A percentile compares a stretch with the other conserved stretches of the same genome.
These are phyloP conservation scores for Dolichomitus sp. DNA, from an alignment of 2,888 invertebrate genomes.

Conservation along the genomic window DNA sequence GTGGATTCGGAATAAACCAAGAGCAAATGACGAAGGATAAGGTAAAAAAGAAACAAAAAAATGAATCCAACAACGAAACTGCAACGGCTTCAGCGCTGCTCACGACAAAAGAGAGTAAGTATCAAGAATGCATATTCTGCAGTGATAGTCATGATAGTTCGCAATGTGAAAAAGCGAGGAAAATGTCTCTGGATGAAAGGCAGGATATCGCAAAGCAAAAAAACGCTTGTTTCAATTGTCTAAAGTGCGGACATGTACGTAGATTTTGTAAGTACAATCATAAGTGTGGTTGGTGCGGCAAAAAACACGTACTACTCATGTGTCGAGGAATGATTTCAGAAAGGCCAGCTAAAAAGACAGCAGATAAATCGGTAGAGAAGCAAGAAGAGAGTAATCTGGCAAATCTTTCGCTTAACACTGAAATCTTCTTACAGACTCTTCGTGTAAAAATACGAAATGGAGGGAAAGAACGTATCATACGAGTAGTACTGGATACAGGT, in stretches of 20 bases:
- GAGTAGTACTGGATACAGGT: constrained; percentile 71
- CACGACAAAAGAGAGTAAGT: constrained; percentile 34
- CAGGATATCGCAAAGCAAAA: constrained; percentile 63
- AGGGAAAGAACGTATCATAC: constrained; percentile 46
- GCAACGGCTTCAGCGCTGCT: constrained; percentile 47
- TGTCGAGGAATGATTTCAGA: constrained; percentile 57
- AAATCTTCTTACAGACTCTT: constrained; percentile 71
- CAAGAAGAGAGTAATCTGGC: constrained; percentile 53
- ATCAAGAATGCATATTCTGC: constrained; percentile 73
- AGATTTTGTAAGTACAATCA: constrained; percentile 66
- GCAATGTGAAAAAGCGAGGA: constrained; percentile 66
- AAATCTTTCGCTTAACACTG: constrained; percentile 40
- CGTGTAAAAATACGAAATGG: constrained; percentile 64
- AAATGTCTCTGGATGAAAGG: constrained; percentile 61
- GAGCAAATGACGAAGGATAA: constrained; percentile 26
- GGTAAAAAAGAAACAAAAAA: constrained; percentile 3
- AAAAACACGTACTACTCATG: constrained; percentile 69
- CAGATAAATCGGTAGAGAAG: constrained; percentile 13
- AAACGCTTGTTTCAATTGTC: constrained; percentile 66
- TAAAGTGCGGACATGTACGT: too few relatives aligned
- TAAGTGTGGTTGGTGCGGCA: constrained; percentile 70
- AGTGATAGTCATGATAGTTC: constrained; percentile 66
- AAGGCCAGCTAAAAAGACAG: neutral
- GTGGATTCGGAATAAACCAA: constrained; percentile 31
- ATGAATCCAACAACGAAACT: constrained; percentile 24